Percentiles rank a stretch among this genome's conserved stretches.
These are phyloP conservation scores for Peromyscus californicus DNA, from an alignment of 2,113 vertebrate species.

Conservation along the genomic window DNA sequence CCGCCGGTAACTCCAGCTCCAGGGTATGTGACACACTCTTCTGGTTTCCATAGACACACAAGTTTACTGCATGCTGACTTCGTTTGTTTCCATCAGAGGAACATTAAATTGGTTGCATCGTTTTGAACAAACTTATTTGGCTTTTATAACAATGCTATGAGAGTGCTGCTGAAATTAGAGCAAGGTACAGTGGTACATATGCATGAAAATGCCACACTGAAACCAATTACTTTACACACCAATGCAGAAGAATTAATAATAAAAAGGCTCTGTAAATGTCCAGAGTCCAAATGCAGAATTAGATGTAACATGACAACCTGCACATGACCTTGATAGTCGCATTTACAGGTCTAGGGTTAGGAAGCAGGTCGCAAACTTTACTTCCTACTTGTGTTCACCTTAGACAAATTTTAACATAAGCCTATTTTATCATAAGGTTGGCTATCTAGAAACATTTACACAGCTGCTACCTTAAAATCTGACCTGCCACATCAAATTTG, in stretches of 20 bases:
- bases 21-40: neutral
- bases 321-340: neutral
- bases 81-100: neutral
- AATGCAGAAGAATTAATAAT: neutral
- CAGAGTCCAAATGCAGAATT: neutral
- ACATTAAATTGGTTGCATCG: neutral
- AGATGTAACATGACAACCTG: neutral
- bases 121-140: slow-evolving; percentile 26
- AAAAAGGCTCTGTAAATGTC: neutral
- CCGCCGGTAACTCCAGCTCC: neutral
- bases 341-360: neutral
- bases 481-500: slow-evolving; percentile 52
- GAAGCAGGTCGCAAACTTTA: slow-evolving; percentile 23
- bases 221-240: neutral
- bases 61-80: neutral
- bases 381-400: slow-evolving; percentile 1
- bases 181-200: neutral
- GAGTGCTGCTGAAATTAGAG: neutral
- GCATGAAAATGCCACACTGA: neutral
- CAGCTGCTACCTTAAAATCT: slow-evolving; percentile 17
- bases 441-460: slow-evolving; percentile 60
- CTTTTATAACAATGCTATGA: neutral
- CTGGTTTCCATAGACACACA: neutral
- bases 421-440: slow-evolving; percentile 43
- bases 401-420: slow-evolving; percentile 31